Evolutionary conservation across 2,888 invertebrate genomes (phyloP), one percentile per base, ranked within the genome.

Genomic region (Corbicula japonica): DNA sequence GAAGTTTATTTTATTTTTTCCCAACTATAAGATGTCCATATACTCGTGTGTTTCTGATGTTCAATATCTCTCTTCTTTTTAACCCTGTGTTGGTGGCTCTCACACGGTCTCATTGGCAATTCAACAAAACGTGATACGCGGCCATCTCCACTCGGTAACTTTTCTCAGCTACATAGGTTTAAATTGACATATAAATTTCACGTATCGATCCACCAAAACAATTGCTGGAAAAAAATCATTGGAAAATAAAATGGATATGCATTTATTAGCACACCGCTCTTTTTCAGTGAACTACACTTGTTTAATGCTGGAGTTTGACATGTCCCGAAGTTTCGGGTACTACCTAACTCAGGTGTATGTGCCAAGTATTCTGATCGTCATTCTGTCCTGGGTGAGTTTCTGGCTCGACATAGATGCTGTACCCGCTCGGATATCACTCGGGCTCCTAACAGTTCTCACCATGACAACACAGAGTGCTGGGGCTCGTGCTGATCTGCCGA

Each of bases 261-360:
- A n/a, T n/a, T n/a, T n/a, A n/a, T n/a, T n/a, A n/a, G n/a, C n/a
- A n/a, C n/a, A n/a, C n/a, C n/a, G n/a, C 18, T 66, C 23, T 48
- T 15, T 76, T 77, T 30, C 68, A 77, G 81, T 77, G n/a, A 63
- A 81, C 26, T 81, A 66, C 35, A 74, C 81, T 2, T 81, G 81
- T 30, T 54, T 81, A 18, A 23, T 26, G 6, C 18, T 74, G 30
- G 52, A 75, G 18, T 62, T 81, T 28, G 56, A 74, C 38, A 18
- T 81, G 15, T 23, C 28, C 3, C 32, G 97, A 3, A 96, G 97
- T 92, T 96, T 96, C 95, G 97, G 97, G n/a, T 97, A 96, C 93
- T 95, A 94, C 89, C 89, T 95, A 46, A 94, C 94, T 52, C 94
- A 95, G 91, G 94, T 95, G 74, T 95, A 95, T 89, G 93, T 94